Percentiles rank a stretch among this genome's conserved stretches.
Conservation (phyloP, 1,140 invertebrate genomes). For the Schlechtendalia chinensis region DNA sequence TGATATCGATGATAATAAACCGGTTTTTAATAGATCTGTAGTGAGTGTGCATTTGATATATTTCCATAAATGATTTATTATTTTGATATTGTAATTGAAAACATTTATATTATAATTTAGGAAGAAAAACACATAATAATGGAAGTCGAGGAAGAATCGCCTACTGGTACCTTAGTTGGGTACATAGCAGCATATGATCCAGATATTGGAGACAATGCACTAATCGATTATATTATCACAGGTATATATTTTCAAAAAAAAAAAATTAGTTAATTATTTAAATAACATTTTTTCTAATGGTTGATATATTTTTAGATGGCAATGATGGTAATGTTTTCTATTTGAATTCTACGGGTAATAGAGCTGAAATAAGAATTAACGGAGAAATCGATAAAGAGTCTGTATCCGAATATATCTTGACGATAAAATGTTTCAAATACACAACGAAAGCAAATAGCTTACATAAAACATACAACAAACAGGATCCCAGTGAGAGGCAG, state of each 20-base stretch:
- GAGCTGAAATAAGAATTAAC: slow-evolving; percentile 64
- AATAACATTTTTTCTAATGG: too few relatives aligned
- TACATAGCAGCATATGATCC: slow-evolving; percentile 69
- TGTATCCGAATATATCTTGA: slow-evolving; percentile 63
- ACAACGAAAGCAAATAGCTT: slow-evolving; percentile 57
- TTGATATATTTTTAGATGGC: slow-evolving; percentile 59
- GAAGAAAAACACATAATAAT: slow-evolving; percentile 67
- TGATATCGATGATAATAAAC: slow-evolving; percentile 78
- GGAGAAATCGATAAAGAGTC: slow-evolving; percentile 69
- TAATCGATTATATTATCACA: slow-evolving; percentile 72
- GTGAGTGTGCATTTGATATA: slow-evolving; percentile 59
- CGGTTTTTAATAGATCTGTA: slow-evolving; percentile 67
- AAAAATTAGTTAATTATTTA: too few relatives aligned
- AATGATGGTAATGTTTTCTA: slow-evolving; percentile 69
- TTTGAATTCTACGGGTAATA: slow-evolving; percentile 66
- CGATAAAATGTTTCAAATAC: slow-evolving; percentile 70
- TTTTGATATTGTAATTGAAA: too few relatives aligned
- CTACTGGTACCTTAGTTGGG: slow-evolving; percentile 66
- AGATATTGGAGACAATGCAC: slow-evolving; percentile 73
- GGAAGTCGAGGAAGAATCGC: slow-evolving; percentile 66
- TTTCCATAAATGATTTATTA: background rate
- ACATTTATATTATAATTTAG: slow-evolving; percentile 56
- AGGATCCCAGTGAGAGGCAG: slow-evolving; percentile 71
- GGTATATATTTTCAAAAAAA: slow-evolving; percentile 56
- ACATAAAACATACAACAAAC: slow-evolving; percentile 63